Conservation (phyloP, 92 coral and sea anemone species). For the Phymanthus crucifer region DNA sequence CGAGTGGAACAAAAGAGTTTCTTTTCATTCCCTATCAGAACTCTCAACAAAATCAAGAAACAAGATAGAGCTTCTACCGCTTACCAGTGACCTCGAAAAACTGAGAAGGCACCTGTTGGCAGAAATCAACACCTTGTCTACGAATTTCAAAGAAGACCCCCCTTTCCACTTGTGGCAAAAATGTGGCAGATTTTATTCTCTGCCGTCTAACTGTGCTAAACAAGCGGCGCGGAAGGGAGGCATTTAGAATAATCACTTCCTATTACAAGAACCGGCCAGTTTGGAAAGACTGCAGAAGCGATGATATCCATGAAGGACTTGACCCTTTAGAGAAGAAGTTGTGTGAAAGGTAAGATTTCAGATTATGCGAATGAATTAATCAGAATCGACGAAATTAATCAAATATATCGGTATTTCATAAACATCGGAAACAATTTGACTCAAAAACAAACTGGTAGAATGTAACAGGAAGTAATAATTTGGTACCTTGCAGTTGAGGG, state of each 20-base stretch:
- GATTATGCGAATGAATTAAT: no score
- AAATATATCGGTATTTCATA: no score
- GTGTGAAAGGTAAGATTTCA: conserved; percentile 47
- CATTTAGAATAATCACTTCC: conserved; percentile 10
- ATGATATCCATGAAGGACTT: conserved; percentile 16
- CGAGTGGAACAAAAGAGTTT: conserved; percentile 45
- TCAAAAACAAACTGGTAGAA: no score
- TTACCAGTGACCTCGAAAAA: conserved; percentile 28
- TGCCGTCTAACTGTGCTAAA: conserved; percentile 31
- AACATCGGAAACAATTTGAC: no score
- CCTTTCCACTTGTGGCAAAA: conserved; percentile 18
- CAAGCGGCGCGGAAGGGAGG: conserved; percentile 55
- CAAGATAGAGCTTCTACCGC: conserved; percentile 39
- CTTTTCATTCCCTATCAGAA: conserved; percentile 2
- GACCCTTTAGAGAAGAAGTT: conserved; percentile 44
- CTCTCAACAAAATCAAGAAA: conserved; percentile 22
- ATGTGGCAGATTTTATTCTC: conserved; percentile 21
- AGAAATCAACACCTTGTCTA: neutral
- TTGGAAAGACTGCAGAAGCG: conserved; percentile 11
- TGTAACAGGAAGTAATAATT: no score
- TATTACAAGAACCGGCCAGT: conserved; percentile 23
- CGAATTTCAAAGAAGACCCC: neutral
- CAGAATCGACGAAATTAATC: no score
- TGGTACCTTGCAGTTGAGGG: no score
- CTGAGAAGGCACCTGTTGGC: conserved; percentile 30